A percentile compares a stretch with the other conserved stretches of the same genome.
Conservation (phyloP, 2,797 vertebrate genomes). For the Arvicola amphibius region DNA sequence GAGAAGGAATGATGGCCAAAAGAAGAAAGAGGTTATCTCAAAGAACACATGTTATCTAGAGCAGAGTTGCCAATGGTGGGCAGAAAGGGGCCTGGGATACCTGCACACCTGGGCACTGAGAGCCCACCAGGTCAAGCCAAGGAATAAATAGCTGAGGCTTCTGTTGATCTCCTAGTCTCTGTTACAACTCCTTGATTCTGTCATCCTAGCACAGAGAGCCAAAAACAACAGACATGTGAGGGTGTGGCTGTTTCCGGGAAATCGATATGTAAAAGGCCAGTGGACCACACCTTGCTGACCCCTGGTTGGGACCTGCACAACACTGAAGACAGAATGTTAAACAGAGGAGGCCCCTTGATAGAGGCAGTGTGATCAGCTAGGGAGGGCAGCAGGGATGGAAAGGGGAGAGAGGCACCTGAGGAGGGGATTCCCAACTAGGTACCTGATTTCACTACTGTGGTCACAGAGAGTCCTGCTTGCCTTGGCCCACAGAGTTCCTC, state of each 20-base stretch:
- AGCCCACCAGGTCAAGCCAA: neutral
- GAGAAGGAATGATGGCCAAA: neutral
- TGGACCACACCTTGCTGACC: neutral
- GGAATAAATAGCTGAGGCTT: neutral
- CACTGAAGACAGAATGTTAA: neutral
- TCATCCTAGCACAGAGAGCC: neutral
- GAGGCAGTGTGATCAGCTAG: neutral
- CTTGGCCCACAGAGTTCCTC: neutral
- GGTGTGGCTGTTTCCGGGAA: neutral
- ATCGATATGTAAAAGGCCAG: neutral
- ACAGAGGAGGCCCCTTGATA: neutral
- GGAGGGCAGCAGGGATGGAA: neutral
- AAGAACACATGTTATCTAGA: neutral
- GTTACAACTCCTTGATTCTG: neutral
- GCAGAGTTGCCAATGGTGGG: neutral
- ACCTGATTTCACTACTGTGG: fast-evolving
- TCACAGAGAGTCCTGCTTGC: neutral
- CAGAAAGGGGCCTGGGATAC: neutral
- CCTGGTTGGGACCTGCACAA: neutral
- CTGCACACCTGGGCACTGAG: neutral
- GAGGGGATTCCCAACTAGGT: neutral
- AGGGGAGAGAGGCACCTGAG: neutral
- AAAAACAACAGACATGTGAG: neutral
- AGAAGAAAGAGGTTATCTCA: neutral
- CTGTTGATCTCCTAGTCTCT: neutral